These are phyloP conservation scores for Conomelus anceps DNA, from an alignment of 2,888 invertebrate genomes.

Conservation along the genomic window DNA sequence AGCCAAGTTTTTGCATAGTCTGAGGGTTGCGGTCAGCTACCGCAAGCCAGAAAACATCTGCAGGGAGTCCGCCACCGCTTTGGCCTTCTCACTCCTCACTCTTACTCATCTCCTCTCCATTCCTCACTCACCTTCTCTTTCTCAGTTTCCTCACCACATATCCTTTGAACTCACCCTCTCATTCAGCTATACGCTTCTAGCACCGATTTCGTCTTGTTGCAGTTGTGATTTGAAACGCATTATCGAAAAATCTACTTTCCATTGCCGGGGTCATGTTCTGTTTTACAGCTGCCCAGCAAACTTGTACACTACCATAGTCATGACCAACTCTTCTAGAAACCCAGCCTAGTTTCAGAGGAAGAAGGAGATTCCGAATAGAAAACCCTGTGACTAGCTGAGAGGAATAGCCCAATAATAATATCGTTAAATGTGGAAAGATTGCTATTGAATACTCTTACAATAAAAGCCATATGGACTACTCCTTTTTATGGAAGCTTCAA, in stretches of 20 bases:
- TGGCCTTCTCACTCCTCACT: not conserved
- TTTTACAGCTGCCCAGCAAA: not conserved
- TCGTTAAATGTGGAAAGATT: too few species aligned
- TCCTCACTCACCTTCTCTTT: not conserved
- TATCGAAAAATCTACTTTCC: not conserved
- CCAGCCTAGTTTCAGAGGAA: too few species aligned
- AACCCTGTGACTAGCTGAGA: too few species aligned
- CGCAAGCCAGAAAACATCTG: not conserved
- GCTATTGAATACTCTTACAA: too few species aligned
- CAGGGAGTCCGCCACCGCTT: not conserved
- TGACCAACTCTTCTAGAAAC: too few species aligned
- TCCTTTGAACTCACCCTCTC: not conserved
- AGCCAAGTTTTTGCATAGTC: not conserved
- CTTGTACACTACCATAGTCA: too few species aligned
- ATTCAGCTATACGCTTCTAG: too few species aligned
- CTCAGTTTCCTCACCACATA: too few species aligned
- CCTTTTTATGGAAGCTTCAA: too few species aligned
- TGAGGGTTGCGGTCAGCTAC: not conserved
- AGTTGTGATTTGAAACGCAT: not conserved
- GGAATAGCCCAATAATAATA: too few species aligned
- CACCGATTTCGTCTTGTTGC: not conserved
- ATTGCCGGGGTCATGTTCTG: not conserved
- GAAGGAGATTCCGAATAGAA: too few species aligned
- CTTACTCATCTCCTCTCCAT: not conserved
- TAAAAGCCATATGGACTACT: too few species aligned